These are phyloP conservation scores for Apaloderma vittatum DNA, from an alignment of 2,113 vertebrate genomes.

Conservation along the genomic window DNA sequence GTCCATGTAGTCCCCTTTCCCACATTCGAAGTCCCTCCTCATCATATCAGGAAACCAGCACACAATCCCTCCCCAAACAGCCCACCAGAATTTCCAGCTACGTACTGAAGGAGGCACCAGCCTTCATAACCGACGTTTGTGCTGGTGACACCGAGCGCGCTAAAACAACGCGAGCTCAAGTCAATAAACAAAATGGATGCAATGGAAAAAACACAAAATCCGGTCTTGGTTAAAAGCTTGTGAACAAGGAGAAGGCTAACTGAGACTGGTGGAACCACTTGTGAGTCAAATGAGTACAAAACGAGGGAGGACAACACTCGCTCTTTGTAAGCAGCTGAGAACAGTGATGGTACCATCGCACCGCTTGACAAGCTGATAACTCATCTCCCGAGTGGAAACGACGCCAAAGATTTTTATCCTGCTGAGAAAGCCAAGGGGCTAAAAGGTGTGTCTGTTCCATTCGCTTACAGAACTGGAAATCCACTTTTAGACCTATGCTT, in stretches of 20 bases:
- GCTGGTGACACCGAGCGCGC: background rate
- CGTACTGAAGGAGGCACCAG: background rate
- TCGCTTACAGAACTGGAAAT: background rate
- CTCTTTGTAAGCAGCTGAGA: background rate
- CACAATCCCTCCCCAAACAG: background rate
- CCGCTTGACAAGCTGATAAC: background rate
- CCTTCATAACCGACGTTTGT: background rate
- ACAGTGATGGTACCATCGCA: background rate
- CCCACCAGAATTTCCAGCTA: background rate
- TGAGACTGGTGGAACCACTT: background rate
- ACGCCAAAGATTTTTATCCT: background rate
- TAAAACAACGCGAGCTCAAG: background rate
- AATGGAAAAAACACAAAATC: background rate
- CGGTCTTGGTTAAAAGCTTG: background rate
- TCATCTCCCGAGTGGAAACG: background rate
- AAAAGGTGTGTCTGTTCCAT: background rate
- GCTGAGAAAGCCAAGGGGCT: background rate
- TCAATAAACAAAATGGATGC: background rate
- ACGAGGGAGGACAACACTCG: background rate
- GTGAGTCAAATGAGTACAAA: background rate
- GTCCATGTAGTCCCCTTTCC: background rate
- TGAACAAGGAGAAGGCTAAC: background rate
- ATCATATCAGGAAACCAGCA: background rate
- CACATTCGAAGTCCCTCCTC: background rate
- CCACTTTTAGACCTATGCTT: background rate